A percentile compares a stretch with the other conserved stretches of the same genome.
Evolutionary conservation across 2,888 invertebrate species (phyloP).

Genomic region (Caenorhabditis auriculariae): DNA sequence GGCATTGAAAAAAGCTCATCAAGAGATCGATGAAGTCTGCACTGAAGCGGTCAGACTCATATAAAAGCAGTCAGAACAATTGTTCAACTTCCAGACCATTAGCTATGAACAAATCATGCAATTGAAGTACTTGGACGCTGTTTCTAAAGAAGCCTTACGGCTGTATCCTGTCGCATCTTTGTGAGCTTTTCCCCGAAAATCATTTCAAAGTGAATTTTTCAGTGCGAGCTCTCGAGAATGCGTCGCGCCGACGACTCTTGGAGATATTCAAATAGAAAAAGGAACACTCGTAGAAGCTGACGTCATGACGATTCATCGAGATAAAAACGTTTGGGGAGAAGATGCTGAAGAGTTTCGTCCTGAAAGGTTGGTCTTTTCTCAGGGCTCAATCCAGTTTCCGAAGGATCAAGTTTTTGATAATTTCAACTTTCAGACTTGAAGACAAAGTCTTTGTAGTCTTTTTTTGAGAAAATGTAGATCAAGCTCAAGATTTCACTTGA

Average conservation of each 20-base stretch:
- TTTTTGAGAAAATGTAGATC: background rate
- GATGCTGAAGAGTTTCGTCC: slow-evolving; percentile 55
- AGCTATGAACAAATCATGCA: slow-evolving; percentile 46
- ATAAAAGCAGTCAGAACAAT: slow-evolving; percentile 3
- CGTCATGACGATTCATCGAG: slow-evolving; percentile 46
- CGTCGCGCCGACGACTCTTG: slow-evolving; percentile 42
- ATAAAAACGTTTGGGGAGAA: slow-evolving; percentile 55
- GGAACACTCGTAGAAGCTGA: slow-evolving; percentile 50
- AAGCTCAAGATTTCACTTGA: too few species aligned
- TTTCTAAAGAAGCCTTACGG: slow-evolving; percentile 52
- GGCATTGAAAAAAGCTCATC: slow-evolving; percentile 17
- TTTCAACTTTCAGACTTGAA: too few species aligned
- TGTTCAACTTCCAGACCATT: slow-evolving; percentile 15
- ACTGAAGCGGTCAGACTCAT: slow-evolving; percentile 7
- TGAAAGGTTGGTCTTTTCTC: slow-evolving; percentile 41
- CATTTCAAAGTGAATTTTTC: slow-evolving; percentile 10
- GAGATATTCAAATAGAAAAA: slow-evolving; percentile 38
- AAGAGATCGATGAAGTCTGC: slow-evolving; percentile 44
- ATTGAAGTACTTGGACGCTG: slow-evolving; percentile 48
- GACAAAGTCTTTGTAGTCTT: background rate
- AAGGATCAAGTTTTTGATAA: too few species aligned
- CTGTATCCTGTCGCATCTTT: slow-evolving; percentile 50
- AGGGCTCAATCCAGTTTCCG: too few species aligned
- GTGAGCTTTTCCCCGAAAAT: slow-evolving; percentile 27
- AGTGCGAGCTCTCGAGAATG: slow-evolving; percentile 46